Base-by-base conservation (phyloP, 2,888 invertebrate genomes). In the Patella depressa region DNA sequence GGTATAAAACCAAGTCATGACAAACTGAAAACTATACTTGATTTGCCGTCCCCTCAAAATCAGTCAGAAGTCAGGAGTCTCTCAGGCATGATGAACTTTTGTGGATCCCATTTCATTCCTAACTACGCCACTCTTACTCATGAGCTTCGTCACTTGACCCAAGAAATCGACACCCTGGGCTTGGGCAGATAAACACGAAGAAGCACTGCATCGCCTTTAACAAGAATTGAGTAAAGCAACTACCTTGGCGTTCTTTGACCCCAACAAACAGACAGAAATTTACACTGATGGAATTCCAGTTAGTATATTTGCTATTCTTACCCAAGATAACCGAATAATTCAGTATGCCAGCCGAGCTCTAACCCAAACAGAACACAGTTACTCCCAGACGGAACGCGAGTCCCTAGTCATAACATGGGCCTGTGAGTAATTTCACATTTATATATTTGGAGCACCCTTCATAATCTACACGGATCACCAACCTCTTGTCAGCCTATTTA, bases 401-500 rank as follows among this genome's bases (percentile, higher is more conserved):
- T 79, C 73, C 2, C 53, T 78, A 3, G 78, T 72, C 15, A 53
- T 78, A 65, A 76, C 74, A 9, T 84, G 85, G 85, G 81, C 80
- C 11, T 82, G 81, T 72, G 82, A 85, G 72, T 76, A 84, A 34
- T 85, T 85, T 74, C 76, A 81, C 19, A 19, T 81, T 53, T 85
- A 82, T 73, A 74, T 87, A 14, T 79, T 79, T 65, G 87, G 86
- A 19, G 74, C 72, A 57, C 74, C 74, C 15, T 79, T 85, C 74
- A 77, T 70, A 17, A 65, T 87, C 11, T 19, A 78, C 70, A 84
- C 82, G 2, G 83, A 84, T 73, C 86, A 87, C 79, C 79, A 83
- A 78, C 84, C 85, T 19, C 74, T 87, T 15, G 74, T 77, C 19
- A 53, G 76, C 1, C 77, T 87, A 17, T 79, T 84, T 17, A 77